Percentiles rank a stretch among this genome's conserved stretches.
phyloP scores from a whole-genome alignment of 2,113 vertebrate species.

The Acrocephalus kingi region DNA sequence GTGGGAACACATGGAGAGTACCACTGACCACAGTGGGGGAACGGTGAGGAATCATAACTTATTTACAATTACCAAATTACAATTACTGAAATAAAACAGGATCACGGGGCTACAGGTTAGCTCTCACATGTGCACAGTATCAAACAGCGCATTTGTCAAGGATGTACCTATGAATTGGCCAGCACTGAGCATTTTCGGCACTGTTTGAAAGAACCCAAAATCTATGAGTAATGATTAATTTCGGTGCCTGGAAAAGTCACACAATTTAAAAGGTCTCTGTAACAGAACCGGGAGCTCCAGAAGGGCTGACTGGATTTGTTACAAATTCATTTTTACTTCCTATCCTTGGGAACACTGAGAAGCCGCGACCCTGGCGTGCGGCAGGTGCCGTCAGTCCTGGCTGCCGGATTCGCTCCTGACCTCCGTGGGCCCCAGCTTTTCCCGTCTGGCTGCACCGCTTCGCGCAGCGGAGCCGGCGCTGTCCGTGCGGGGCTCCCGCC shows the following conservation, averaged over 20 bases:
- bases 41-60: fast-evolving
- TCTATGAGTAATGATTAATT: neutral
- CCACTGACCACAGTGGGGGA: neutral
- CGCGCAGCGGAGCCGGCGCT: fast-evolving
- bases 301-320: neutral
- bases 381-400: neutral
- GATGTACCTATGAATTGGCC: neutral
- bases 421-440: neutral
- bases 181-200: neutral
- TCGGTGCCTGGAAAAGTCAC: neutral
- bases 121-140: fast-evolving
- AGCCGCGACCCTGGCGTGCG: neutral
- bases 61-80: too few relatives aligned
- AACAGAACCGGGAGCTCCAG: neutral
- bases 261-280: neutral
- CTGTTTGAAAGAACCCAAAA: neutral
- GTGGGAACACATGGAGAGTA: neutral
- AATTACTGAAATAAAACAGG: neutral
- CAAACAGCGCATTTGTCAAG: neutral
- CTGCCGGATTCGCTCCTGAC: neutral
- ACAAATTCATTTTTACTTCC: too few relatives aligned
- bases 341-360: neutral
- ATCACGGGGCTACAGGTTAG: neutral
- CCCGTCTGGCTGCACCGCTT: fast-evolving
- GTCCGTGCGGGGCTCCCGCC: fast-evolving